Conservation (phyloP, 2,888 invertebrate genomes). For the Drosophila fungiperda region DNA sequence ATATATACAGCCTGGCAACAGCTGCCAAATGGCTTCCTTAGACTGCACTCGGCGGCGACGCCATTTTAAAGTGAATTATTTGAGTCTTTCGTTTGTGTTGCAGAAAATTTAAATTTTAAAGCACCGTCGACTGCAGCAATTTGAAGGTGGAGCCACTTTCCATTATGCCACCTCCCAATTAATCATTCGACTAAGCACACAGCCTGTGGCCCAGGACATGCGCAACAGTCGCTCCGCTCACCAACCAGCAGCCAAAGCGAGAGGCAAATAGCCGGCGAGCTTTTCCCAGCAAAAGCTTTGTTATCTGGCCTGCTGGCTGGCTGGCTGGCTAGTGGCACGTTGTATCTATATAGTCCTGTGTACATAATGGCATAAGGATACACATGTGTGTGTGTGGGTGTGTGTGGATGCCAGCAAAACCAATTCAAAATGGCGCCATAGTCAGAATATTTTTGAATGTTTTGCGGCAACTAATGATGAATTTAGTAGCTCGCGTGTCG, state of each 20-base stretch:
- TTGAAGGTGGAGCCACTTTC: conserved; percentile 73
- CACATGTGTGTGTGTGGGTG: not conserved
- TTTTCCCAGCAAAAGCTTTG: conserved; percentile 56
- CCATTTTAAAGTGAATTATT: conserved; percentile 64
- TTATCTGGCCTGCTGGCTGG: conserved; percentile 73
- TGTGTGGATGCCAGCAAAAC: conserved; percentile 36
- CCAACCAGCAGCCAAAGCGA: conserved; percentile 60
- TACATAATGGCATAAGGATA: conserved; percentile 25
- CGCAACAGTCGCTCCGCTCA: conserved; percentile 67
- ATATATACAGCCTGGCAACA: conserved; percentile 48
- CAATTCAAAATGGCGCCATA: conserved; percentile 75
- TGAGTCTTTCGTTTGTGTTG: conserved; percentile 3
- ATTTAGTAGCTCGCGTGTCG: conserved; percentile 57
- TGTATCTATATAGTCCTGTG: conserved; percentile 27
- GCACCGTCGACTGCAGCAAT: conserved; percentile 2
- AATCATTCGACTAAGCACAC: conserved; percentile 77
- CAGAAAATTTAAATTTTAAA: conserved; percentile 46
- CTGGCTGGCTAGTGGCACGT: conserved; percentile 44
- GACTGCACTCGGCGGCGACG: conserved; percentile 27
- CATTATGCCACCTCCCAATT: conserved; percentile 69
- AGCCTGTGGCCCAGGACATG: conserved; percentile 76
- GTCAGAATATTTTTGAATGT: conserved; percentile 38
- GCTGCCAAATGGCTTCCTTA: conserved; percentile 53
- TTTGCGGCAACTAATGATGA: conserved; percentile 34
- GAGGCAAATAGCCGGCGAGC: conserved; percentile 59